Conservation (phyloP, 2,888 invertebrate species). For the Tholera decimalis region DNA sequence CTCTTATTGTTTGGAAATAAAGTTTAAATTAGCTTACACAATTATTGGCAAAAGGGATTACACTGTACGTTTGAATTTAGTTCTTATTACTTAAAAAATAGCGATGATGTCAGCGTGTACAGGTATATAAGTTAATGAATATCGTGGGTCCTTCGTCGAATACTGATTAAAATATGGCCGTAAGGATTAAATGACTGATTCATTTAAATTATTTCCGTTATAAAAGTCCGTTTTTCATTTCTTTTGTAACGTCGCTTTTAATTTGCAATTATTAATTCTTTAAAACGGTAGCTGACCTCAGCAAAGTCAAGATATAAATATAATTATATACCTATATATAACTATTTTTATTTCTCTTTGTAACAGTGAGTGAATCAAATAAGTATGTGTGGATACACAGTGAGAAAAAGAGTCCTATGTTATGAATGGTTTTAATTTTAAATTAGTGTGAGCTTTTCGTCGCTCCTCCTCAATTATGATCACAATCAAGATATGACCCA, state of each 20-base stretch:
- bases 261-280: background rate
- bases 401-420: no score
- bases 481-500: no score
- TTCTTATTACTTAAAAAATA: slow-evolving; percentile 13
- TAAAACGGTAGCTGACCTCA: no score
- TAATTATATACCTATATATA: no score
- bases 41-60: background rate
- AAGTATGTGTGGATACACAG: no score
- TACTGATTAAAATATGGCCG: slow-evolving; percentile 59
- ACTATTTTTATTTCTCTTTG: no score
- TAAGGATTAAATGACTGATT: slow-evolving; percentile 42
- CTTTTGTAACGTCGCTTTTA: slow-evolving; percentile 1
- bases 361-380: no score
- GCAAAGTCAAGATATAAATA: no score
- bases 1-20: slow-evolving; percentile 3
- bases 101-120: slow-evolving; percentile 14
- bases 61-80: slow-evolving; percentile 12
- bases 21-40: slow-evolving; percentile 30
- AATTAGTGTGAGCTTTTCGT: no score
- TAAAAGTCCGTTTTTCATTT: slow-evolving; percentile 7
- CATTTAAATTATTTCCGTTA: slow-evolving; percentile 38
- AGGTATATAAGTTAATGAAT: slow-evolving; percentile 40
- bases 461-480: no score
- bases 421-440: no score
- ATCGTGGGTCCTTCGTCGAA: slow-evolving; percentile 47